Evolutionary conservation across 2,113 vertebrate genomes (phyloP).

Genomic region (Chunga burmeisteri): DNA sequence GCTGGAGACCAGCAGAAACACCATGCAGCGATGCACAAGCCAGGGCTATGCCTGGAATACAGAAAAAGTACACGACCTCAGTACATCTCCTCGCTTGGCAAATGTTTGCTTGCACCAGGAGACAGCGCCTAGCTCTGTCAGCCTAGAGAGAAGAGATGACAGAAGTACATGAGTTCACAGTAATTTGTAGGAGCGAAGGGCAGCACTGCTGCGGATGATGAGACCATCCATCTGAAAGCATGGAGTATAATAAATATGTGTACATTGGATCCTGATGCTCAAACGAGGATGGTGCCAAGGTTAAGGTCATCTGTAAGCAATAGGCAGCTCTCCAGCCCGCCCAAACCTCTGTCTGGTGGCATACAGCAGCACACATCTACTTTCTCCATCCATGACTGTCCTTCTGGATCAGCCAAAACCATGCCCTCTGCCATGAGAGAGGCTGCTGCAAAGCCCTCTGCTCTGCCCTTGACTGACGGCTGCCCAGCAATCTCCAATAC

Average conservation of each 20-base stretch:
- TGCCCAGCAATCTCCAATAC: slow-evolving; percentile 40
- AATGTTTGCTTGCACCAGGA: neutral
- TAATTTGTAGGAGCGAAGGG: neutral
- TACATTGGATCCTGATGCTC: neutral
- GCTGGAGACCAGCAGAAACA: neutral
- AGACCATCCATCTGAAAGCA: neutral
- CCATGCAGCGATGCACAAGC: fast-evolving
- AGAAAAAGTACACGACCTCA: neutral
- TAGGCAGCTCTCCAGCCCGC: neutral
- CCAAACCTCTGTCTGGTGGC: neutral
- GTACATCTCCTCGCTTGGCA: neutral
- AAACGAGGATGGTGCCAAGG: neutral
- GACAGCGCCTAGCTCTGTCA: neutral
- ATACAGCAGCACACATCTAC: neutral
- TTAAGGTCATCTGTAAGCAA: neutral
- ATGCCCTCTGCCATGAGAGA: neutral
- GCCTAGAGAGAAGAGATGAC: neutral
- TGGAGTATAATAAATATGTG: fast-evolving
- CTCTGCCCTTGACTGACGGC: neutral
- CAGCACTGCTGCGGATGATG: neutral
- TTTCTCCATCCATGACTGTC: neutral
- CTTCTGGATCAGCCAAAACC: neutral
- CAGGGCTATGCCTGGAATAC: neutral
- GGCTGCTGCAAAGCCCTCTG: neutral
- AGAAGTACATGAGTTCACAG: neutral